Conservation (phyloP, 2,797 vertebrate genomes). For the Sebastes vulpes region DNA sequence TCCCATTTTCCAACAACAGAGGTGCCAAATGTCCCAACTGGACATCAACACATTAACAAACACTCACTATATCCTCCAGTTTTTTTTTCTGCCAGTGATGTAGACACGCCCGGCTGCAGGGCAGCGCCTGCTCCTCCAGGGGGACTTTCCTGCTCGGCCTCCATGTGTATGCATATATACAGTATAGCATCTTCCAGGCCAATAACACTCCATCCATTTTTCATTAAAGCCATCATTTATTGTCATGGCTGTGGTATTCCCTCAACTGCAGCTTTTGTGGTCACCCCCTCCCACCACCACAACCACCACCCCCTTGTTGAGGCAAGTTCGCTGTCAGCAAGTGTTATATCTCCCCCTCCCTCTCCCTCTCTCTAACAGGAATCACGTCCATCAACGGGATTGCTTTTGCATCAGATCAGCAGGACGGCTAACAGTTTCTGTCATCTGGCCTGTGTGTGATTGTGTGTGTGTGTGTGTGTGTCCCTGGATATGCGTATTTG, state of each 20-base stretch:
- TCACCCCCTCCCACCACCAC: neutral
- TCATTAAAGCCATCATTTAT: conserved; percentile 55
- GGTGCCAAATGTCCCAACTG: neutral
- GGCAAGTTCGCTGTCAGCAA: conserved; percentile 54
- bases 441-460: conserved; percentile 26
- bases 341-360: conserved; percentile 37
- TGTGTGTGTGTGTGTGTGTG: neutral
- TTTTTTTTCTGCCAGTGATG: neutral
- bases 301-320: conserved; percentile 9
- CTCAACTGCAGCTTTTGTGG: conserved; percentile 29
- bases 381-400: conserved; percentile 70
- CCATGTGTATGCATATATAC: neutral
- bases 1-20: neutral
- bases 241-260: conserved; percentile 27
- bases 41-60: neutral
- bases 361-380: conserved; percentile 37
- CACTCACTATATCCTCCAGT: neutral
- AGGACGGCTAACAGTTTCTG: conserved; percentile 46
- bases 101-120: neutral
- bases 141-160: neutral
- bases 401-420: conserved; percentile 70
- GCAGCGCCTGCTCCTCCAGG: neutral
- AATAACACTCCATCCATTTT: conserved; percentile 44
- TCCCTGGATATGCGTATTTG: conserved; percentile 11
- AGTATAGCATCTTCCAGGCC: neutral